Conservation (phyloP, 1,140 invertebrate genomes). For the Drosophila fuyamai region DNA sequence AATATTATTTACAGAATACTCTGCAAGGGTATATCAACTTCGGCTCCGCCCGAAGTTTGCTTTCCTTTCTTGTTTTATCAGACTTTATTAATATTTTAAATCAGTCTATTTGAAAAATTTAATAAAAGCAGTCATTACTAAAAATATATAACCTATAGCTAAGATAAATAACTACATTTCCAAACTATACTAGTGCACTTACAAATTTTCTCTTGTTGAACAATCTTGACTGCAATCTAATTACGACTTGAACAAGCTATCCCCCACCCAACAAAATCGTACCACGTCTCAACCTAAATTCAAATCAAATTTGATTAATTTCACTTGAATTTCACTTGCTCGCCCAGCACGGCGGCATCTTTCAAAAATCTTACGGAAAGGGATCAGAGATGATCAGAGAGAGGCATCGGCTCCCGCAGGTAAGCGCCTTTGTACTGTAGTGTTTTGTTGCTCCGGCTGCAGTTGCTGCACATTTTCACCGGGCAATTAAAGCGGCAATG, state of each 20-base stretch:
- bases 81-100: too few relatives aligned
- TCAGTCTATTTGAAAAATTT: too few relatives aligned
- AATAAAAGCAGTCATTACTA: neutral
- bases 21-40: too few relatives aligned
- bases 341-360: constrained; percentile 36
- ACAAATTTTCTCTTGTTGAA: constrained; percentile 8
- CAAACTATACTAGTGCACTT: neutral
- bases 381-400: constrained; percentile 41
- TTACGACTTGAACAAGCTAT: constrained; percentile 3
- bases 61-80: too few relatives aligned
- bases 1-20: too few relatives aligned
- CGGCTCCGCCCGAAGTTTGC: too few relatives aligned
- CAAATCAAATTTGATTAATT: constrained; percentile 55
- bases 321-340: constrained; percentile 58
- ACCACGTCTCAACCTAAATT: constrained; percentile 26
- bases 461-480: constrained; percentile 56
- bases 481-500: constrained; percentile 60
- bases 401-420: constrained; percentile 34
- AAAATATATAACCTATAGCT: neutral
- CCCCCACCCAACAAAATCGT: constrained; percentile 6
- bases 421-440: constrained; percentile 47
- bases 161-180: neutral
- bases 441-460: constrained; percentile 8
- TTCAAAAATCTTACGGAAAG: constrained; percentile 38
- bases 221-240: constrained; percentile 12